phyloP scores from a whole-genome alignment of 2,888 invertebrate genomes.

The Lapara coniferarum region DNA sequence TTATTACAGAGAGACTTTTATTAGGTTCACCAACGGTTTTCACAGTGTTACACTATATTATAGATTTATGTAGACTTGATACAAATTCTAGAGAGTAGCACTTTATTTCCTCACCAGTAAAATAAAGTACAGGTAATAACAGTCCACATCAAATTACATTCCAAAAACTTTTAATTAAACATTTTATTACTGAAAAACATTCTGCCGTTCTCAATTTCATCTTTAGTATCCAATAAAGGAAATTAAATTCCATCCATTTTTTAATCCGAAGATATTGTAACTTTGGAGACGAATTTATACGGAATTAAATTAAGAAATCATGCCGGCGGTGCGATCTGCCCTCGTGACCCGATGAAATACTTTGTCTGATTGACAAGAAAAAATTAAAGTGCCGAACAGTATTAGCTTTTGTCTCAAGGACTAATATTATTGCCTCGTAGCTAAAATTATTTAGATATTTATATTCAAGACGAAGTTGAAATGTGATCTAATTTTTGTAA shows the following conservation, averaged over 20 bases:
- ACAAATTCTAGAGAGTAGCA: too few species aligned
- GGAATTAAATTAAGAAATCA: conserved; percentile 40
- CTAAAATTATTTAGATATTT: not conserved
- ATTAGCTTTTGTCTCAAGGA: not conserved
- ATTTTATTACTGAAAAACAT: conserved; percentile 1
- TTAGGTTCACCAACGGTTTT: too few species aligned
- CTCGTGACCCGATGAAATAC: conserved; percentile 4
- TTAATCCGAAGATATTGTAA: conserved; percentile 37
- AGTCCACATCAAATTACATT: not conserved
- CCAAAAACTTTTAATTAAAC: not conserved
- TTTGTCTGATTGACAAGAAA: conserved; percentile 4
- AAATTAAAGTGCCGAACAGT: not conserved
- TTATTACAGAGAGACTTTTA: too few species aligned
- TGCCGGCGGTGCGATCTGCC: not conserved
- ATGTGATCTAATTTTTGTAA: too few species aligned
- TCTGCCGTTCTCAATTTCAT: conserved; percentile 31
- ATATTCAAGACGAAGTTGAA: not conserved
- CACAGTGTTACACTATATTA: too few species aligned
- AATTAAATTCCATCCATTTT: conserved; percentile 41
- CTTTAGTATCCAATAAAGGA: conserved; percentile 45
- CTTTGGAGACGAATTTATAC: conserved; percentile 41
- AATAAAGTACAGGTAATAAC: too few species aligned
- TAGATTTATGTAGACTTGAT: too few species aligned
- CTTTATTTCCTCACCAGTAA: too few species aligned
- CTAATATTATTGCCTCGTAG: not conserved